Evolutionary conservation across 2,888 invertebrate species (phyloP), one percentile per base, ranked within the genome.

Genomic region (Tanytarsus gracilentus): DNA sequence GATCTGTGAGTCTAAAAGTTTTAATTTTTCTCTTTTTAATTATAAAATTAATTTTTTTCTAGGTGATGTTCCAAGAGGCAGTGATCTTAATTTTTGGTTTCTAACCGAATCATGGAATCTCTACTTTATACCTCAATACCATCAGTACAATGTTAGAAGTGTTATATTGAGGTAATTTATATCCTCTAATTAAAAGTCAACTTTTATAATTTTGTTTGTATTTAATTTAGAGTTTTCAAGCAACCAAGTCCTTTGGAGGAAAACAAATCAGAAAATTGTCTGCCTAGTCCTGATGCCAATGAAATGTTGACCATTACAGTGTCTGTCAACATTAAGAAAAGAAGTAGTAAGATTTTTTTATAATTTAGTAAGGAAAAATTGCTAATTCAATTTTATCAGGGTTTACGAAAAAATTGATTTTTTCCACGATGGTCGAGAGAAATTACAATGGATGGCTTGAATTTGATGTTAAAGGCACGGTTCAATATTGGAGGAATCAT

Each of bases 401-500:
- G 30, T 7, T 58, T 4, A 58, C 6, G 6, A 58, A 30, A 21
- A 58, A 58, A 21, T 21, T 21, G 5, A 58, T 58, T 14, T 48
- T 21, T 23, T 14, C 11, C 2, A n/a, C 23, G 48, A 33, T 59
- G 33, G 21, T 62, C 9, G 14, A 44, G 40, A 49, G 25, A 11
- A 48, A 52, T 11, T 39, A 8, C 23, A 33, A 30, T 9, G 62
- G 62, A 33, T 62, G 62, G 62, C 26, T 62, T 49, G 62, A 60
- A n/a, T 21, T 62, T 6, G 60, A 62, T 60, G 55, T 40, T 27
- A 39, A 50, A 33, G 8, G 49, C 4, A 60, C 62, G 11, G 18
- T 62, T 3, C 53, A 53, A 60, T 53, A 23, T 36, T 62, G 62
- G 62, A 44, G 60, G n/a, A 36, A 53, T 25, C 39, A 33, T 21